Base-by-base conservation (phyloP, 2,797 vertebrate genomes). In the Semotilus atromaculatus region DNA sequence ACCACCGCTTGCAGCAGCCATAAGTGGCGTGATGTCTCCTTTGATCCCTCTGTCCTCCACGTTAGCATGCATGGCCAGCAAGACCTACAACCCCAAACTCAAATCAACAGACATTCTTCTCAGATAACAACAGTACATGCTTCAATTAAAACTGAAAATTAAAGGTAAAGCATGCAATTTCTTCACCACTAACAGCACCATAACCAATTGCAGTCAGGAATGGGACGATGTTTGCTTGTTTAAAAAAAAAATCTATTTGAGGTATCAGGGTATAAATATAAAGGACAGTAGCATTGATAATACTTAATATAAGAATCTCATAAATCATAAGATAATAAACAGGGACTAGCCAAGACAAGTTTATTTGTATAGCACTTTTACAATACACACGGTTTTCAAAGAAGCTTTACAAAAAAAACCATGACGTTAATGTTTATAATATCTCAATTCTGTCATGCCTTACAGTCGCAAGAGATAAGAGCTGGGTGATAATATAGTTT, bases 21-120 rank as follows among this genome's bases (percentile, higher is more conserved):
- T 99, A 43, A 99, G 94, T 85, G 98, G 98, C 43, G 98, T 99
- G 92, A 99, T 99, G 92, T 99, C 98, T 26, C 98, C 98, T 92
- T 99, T 99, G 94, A 99, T 98, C 72, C 98, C 98, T 91, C 98
- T 91, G 90, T 99, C 98, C 92, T 99, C 98, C 88, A 99, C 98
- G 1, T 99, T 99, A 80, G 98, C 98, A 55, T 99, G 97, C 98
- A 99, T 99, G 85, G 98, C 98, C 92, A 99, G 95, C 34, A 99
- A 94, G 62, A 99, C 98, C 98, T 99, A n/a, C 16, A 75, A 58
- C 29, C 64, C 21, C 16, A 87, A 23, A 82, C 18, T 51, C 26
- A 62, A 60, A 67, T 43, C 18, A 43, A 23, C 43, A 83, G 2
- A 62, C 13, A 26, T 55, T 34, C n/a, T 71, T 71, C 21, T 34